Conservation (phyloP, 2,797 vertebrate species). For the Eremophila alpestris region DNA sequence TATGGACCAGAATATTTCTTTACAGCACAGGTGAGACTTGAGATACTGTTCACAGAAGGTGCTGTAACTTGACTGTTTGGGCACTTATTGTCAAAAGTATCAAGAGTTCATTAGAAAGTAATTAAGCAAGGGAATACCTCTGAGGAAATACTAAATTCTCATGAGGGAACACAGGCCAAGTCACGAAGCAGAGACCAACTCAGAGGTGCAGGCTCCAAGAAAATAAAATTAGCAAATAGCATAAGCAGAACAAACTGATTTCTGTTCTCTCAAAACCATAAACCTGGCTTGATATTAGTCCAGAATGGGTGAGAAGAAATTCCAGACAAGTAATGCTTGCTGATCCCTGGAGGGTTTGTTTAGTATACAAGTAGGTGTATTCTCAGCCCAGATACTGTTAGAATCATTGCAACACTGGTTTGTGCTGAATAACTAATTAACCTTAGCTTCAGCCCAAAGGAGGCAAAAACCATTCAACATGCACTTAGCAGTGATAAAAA, state of each 20-base stretch:
- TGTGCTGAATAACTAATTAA: conserved; percentile 47
- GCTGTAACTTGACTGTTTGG: neutral
- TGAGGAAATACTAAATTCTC: neutral
- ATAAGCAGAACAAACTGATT: neutral
- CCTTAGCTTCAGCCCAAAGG: conserved; percentile 6
- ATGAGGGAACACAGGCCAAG: neutral
- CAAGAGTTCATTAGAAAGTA: neutral
- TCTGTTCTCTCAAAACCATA: neutral
- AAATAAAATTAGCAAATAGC: neutral
- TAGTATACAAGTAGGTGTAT: neutral
- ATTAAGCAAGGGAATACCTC: neutral
- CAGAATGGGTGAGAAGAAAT: neutral
- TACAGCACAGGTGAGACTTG: neutral
- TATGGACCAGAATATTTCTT: neutral
- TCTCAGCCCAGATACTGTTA: neutral
- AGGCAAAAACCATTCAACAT: neutral
- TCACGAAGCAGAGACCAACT: neutral
- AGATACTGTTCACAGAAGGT: neutral
- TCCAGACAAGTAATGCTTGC: neutral
- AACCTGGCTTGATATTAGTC: neutral
- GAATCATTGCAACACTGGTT: neutral
- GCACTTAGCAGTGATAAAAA: conserved; percentile 42
- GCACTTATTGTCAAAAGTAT: neutral
- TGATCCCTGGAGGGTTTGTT: neutral
- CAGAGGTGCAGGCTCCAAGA: neutral